Percentiles rank a stretch among this genome's conserved stretches.
phyloP scores from a whole-genome alignment of 2,113 vertebrate species.

The Ascaphus truei region DNA sequence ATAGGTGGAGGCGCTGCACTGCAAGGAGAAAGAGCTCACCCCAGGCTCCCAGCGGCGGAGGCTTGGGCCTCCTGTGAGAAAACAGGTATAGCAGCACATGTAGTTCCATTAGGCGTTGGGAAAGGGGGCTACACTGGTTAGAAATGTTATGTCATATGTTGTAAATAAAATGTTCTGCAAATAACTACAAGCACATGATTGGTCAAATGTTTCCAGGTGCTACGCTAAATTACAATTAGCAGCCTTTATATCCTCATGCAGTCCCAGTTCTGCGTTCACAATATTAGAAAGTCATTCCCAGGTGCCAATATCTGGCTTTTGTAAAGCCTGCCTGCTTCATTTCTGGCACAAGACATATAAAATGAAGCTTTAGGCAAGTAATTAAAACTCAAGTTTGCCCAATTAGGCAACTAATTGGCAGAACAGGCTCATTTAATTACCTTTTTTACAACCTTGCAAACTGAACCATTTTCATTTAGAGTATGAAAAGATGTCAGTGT shows the following conservation, averaged over 20 bases:
- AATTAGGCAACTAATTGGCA: slow-evolving; percentile 35
- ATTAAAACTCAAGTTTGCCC: slow-evolving; percentile 34
- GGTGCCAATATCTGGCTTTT: slow-evolving; percentile 24
- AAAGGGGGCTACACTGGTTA: too few relatives aligned
- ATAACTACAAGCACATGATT: not conserved
- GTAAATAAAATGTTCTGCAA: too few relatives aligned
- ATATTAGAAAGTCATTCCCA: slow-evolving; percentile 13
- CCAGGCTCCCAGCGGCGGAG: too few relatives aligned
- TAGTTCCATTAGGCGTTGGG: too few relatives aligned
- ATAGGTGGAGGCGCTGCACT: too few relatives aligned
- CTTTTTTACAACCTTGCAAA: slow-evolving; percentile 27
- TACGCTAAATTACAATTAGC: slow-evolving; percentile 10
- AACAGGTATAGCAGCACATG: too few relatives aligned
- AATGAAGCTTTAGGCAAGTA: slow-evolving; percentile 34
- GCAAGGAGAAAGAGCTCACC: too few relatives aligned
- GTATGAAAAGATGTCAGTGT: slow-evolving; percentile 27
- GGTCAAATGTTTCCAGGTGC: slow-evolving; percentile 6
- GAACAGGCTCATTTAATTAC: slow-evolving; percentile 32
- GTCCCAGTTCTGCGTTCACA: not conserved
- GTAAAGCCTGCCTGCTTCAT: slow-evolving; percentile 34
- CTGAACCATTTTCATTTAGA: slow-evolving; percentile 23
- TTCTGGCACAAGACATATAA: slow-evolving; percentile 33
- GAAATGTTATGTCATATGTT: too few relatives aligned
- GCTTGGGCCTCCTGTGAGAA: too few relatives aligned
- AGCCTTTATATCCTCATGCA: not conserved